Evolutionary conservation across 2,113 vertebrate genomes (phyloP), one percentile per base, ranked within the genome.

Genomic region (Petrocephalus microphthalmus): DNA sequence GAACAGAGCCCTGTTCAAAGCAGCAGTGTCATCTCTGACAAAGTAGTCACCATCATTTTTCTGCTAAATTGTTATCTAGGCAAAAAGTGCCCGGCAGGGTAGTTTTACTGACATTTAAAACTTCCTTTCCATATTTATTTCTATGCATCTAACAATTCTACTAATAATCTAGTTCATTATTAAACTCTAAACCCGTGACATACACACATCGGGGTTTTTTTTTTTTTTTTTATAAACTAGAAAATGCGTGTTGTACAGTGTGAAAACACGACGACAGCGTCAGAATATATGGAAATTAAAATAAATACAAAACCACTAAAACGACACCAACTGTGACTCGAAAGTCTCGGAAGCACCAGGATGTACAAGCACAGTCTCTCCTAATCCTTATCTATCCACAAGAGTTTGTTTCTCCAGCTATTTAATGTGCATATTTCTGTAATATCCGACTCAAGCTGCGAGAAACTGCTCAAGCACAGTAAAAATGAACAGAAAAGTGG

Each of bases 261-360:
- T n/a, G 45, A 49, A 83, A 42, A 42, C 19, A 47, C 37, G 45
- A 78, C 5, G 20, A 49, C 45, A n/a, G 37, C 45, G 7, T 83
- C 81, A n/a, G 81, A n/a, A 83, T n/a, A 49, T 83, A 49, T 22
- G 22, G 19, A 49, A 49, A 83, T 47, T 47, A 83, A 83, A 83
- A 83, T 47, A 83, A 83, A 83, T 47, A 83, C 37, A 83, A 83
- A 83, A 49, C 37, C 81, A 45, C 81, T 49, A 47, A 83, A 83
- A 83, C 33, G 4, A 42, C 81, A 83, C 81, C 42, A 47, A n/a
- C 7, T 25, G 45, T 45, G 81, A 83, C 22, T 45, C 6, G 22
- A 49, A 83, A 83, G 37, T 47, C 45, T 49, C 47, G 78, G 45
- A 22, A 83, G 45, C 81, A 83, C 37, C 37, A 83, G 81, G 42